These are phyloP conservation scores for Chionoecetes opilio DNA, from an alignment of 1,140 invertebrate genomes.

Conservation along the genomic window DNA sequence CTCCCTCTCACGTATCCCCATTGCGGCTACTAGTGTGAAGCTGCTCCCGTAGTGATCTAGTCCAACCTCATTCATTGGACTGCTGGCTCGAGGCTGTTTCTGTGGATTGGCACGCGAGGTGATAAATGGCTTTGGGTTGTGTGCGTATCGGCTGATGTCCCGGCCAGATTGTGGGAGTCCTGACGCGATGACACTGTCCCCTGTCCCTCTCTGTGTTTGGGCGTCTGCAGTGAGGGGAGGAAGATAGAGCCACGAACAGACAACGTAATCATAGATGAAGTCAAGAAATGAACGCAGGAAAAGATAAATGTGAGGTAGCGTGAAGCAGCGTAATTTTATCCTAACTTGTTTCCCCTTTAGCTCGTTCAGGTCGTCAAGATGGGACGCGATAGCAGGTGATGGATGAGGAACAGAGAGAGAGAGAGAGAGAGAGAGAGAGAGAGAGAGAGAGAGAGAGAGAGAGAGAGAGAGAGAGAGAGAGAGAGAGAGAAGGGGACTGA, in stretches of 20 bases:
- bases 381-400: not conserved
- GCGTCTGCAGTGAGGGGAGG: not conserved
- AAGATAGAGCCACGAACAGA: not conserved
- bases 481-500: too few species aligned
- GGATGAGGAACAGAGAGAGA: conserved; percentile 34
- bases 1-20: not conserved
- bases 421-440: conserved; percentile 53
- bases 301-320: conserved; percentile 7
- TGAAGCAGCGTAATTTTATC: not conserved
- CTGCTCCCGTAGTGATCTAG: conserved; percentile 30
- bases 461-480: conserved; percentile 12
- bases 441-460: conserved; percentile 52
- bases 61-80: conserved; percentile 39
- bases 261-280: conserved; percentile 8
- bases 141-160: conserved; percentile 24
- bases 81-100: conserved; percentile 2
- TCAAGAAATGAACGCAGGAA: not conserved
- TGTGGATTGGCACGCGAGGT: conserved; percentile 5
- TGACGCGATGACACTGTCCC: not conserved
- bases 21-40: not conserved
- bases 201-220: not conserved
- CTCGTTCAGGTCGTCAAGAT: conserved; percentile 17
- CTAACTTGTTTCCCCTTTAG: not conserved
- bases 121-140: conserved; percentile 29
- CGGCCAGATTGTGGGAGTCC: not conserved